Conservation (phyloP, 2,888 invertebrate species). For the Napeogenes sylphis region DNA sequence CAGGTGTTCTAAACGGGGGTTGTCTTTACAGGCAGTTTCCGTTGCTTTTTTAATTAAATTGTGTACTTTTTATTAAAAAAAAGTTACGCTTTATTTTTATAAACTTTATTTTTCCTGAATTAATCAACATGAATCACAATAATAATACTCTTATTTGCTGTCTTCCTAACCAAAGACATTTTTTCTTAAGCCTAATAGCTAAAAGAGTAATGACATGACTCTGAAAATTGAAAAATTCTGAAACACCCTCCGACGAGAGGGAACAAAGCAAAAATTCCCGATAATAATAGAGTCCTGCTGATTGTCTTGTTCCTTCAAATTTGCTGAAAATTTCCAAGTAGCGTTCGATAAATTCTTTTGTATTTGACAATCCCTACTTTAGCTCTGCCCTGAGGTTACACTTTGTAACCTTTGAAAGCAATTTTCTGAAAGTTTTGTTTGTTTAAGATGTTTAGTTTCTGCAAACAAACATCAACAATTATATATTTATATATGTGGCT, state of each 20-base stretch:
- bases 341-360: conserved; percentile 26
- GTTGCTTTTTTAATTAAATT: too few species aligned
- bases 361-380: conserved; percentile 22
- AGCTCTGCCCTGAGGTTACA: conserved; percentile 19
- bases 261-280: conserved; percentile 20
- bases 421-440: conserved; percentile 20
- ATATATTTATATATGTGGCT: conserved; percentile 6
- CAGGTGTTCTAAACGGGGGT: too few species aligned
- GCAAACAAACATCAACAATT: conserved; percentile 8
- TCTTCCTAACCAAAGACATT: conserved; percentile 1
- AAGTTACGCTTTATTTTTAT: background rate
- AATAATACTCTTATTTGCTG: too few species aligned
- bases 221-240: conserved; percentile 3
- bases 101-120: too few species aligned
- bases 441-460: conserved; percentile 19
- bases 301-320: conserved; percentile 23
- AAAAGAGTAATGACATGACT: conserved; percentile 13
- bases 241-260: conserved; percentile 15
- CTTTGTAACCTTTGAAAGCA: conserved; percentile 19
- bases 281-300: conserved; percentile 25
- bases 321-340: conserved; percentile 21
- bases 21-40: too few species aligned
- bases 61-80: conserved; percentile 4
- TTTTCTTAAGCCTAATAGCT: conserved; percentile 13
- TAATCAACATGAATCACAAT: background rate